Conservation (phyloP, 2,888 invertebrate species). For the Zhuqinia jingwanae region DNA sequence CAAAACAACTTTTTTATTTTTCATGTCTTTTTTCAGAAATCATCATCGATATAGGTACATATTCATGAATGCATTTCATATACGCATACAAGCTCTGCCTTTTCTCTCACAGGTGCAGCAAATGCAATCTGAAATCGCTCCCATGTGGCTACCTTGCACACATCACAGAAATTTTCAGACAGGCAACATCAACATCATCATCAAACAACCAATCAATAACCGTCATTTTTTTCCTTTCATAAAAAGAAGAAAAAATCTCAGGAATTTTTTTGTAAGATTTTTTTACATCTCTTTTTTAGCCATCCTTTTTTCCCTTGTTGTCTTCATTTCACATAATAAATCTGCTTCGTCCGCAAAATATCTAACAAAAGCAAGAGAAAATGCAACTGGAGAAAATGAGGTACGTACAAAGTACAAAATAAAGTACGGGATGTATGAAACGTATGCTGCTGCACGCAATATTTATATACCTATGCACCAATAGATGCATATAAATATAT, state of each 20-base stretch:
- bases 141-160: not conserved
- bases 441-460: not conserved
- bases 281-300: not conserved
- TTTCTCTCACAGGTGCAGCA: not conserved
- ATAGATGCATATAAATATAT: not conserved
- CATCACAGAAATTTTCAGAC: not conserved
- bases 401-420: not conserved
- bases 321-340: conserved; percentile 8
- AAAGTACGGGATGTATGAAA: conserved; percentile 4
- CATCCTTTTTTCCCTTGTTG: conserved; percentile 34
- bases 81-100: too few relatives aligned
- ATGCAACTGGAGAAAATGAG: not conserved
- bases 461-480: not conserved
- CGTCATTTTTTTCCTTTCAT: not conserved
- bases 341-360: not conserved
- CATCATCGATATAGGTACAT: too few relatives aligned
- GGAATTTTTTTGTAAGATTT: conserved; percentile 11
- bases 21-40: too few relatives aligned
- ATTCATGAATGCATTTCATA: too few relatives aligned
- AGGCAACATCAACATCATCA: not conserved
- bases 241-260: conserved; percentile 28
- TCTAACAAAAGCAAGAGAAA: not conserved
- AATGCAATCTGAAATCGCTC: conserved; percentile 13
- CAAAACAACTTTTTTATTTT: too few relatives aligned
- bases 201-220: conserved; percentile 26